Base-by-base conservation (phyloP, 1,140 invertebrate genomes). In the Ceratitis capitata region DNA sequence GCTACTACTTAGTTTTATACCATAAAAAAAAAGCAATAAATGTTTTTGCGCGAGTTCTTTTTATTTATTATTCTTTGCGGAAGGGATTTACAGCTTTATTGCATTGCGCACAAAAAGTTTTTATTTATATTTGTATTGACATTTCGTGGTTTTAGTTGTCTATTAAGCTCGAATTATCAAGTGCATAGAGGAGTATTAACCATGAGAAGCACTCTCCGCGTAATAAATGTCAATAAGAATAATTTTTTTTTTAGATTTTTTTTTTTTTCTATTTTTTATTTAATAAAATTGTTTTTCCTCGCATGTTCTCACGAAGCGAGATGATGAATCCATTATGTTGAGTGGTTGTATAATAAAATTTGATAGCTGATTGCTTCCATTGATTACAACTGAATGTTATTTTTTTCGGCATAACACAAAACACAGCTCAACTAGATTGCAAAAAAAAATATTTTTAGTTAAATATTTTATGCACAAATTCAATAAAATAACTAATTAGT, bases 281-380 rank as follows among this genome's bases (percentile, higher is more conserved):
- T n/a, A n/a, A n/a, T n/a, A n/a, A n/a, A n/a, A n/a, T n/a, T n/a
- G 10, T 53, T 53, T 78, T 78, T 45, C 19, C n/a, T 5, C 45
- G 45, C 61, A 61, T 26, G 69, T 42, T 1, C n/a, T 23, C 29
- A 10, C 32, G 2, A 45, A 45, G 69, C 32, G 2, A 45, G 23
- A 39, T 78, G 69, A 45, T 78, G 69, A 78, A 78, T 78, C 39
- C n/a, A 78, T 78, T 78, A 78, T 45, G 69, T 26, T 19, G 45
- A 78, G 39, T 78, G 69, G 29, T 26, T 32, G 26, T 26, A 45
- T 45, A 78, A 78, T 78, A 23, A 78, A 47, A 45, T 78, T 53
- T 78, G 39, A 42, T 45, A 19, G 39, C 39, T 78, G 69, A 45
- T 3, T 78, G 39, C 12, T 35, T 19, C 26, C 7, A 6, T 23